A percentile compares a stretch with the other conserved stretches of the same genome.
Conservation (phyloP, 2,888 invertebrate genomes). For the Thecophora atra region DNA sequence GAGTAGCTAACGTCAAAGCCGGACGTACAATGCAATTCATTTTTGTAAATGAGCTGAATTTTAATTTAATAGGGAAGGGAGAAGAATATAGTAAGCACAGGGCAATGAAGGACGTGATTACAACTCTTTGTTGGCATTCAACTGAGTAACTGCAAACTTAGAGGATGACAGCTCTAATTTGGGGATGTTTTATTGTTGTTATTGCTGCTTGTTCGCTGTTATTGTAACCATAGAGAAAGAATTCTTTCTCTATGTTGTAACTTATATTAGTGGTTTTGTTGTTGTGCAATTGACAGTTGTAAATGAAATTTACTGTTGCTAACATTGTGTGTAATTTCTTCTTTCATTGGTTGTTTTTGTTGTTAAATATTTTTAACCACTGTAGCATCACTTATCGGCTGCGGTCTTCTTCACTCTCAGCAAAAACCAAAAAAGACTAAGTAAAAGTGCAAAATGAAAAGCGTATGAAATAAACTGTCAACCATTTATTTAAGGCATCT, state of each 20-base stretch:
- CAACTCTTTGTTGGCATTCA: not conserved
- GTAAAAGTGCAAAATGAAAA: not conserved
- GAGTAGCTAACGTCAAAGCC: constrained; percentile 19
- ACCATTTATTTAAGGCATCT: not conserved
- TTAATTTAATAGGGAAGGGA: constrained; percentile 24
- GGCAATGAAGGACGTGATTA: too few relatives aligned
- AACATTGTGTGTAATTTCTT: constrained; percentile 14
- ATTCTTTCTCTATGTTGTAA: too few relatives aligned
- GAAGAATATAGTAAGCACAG: not conserved
- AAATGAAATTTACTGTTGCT: constrained; percentile 16
- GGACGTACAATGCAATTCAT: constrained; percentile 31
- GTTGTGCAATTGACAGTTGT: constrained; percentile 30
- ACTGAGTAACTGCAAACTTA: too few relatives aligned
- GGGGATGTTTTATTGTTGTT: constrained; percentile 1
- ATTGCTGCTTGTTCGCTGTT: too few relatives aligned
- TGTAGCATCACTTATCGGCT: not conserved
- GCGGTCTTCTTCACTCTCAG: not conserved
- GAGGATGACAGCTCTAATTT: not conserved
- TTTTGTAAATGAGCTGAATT: constrained; percentile 35
- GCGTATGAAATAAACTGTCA: not conserved
- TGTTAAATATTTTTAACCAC: not conserved
- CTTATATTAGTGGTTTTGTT: too few relatives aligned
- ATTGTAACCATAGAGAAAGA: too few relatives aligned
- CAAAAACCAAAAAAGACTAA: not conserved
- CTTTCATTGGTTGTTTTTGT: constrained; percentile 11